Evolutionary conservation across 2,113 vertebrate species (phyloP).

Genomic region (Sisor rabdophorus): DNA sequence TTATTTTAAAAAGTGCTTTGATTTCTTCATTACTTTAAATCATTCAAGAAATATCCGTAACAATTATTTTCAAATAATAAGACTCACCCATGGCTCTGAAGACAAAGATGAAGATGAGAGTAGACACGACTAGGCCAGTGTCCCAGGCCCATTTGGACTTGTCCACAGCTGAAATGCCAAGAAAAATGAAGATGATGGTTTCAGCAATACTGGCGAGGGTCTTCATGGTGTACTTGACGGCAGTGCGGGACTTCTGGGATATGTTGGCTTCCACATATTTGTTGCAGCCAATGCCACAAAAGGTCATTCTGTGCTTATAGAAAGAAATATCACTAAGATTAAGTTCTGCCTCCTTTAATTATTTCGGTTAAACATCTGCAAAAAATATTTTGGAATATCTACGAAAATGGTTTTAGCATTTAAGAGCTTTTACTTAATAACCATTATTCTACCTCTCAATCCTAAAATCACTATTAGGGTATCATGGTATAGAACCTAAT

Average conservation of each 20-base stretch:
- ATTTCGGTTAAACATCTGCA: neutral
- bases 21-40: neutral
- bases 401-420: too few species aligned
- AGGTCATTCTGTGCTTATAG: slow-evolving; percentile 78
- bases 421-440: too few species aligned
- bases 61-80: neutral
- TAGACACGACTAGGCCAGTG: slow-evolving; percentile 87
- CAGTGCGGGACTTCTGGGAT: slow-evolving; percentile 93
- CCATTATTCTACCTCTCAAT: too few species aligned
- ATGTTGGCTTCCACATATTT: slow-evolving; percentile 98
- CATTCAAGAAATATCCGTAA: neutral
- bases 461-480: too few species aligned
- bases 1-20: too few species aligned
- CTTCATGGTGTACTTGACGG: slow-evolving; percentile 98
- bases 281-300: slow-evolving; percentile 93
- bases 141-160: slow-evolving; percentile 98
- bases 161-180: slow-evolving; percentile 92
- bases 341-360: neutral
- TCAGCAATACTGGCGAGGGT: slow-evolving; percentile 92
- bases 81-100: slow-evolving; percentile 88
- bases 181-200: slow-evolving; percentile 96
- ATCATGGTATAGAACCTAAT: too few species aligned
- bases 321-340: neutral
- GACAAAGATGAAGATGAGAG: slow-evolving; percentile 88
- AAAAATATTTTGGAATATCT: neutral